phyloP scores from a whole-genome alignment of 2,888 invertebrate species.

The Pyrrhosoma nymphula region DNA sequence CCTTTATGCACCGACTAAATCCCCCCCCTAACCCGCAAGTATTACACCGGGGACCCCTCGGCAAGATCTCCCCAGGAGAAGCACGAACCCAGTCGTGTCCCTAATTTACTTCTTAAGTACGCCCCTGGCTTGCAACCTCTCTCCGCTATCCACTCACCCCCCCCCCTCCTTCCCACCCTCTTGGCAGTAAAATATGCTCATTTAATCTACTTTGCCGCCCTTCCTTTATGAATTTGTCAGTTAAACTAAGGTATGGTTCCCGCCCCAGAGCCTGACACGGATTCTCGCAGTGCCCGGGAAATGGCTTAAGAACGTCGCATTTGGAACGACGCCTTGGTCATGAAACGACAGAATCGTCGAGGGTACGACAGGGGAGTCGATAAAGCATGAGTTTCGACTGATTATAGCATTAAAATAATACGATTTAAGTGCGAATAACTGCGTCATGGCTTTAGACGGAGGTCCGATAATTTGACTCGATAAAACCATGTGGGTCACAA shows the following conservation, averaged over 20 bases:
- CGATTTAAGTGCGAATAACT: background rate
- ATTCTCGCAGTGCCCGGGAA: background rate
- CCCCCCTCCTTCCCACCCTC: background rate
- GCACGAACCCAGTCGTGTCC: background rate
- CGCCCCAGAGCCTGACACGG: background rate
- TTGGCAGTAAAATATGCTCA: conserved; percentile 22
- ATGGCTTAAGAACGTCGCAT: background rate
- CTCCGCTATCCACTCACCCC: background rate
- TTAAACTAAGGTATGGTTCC: background rate
- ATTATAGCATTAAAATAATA: background rate
- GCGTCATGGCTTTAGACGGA: background rate
- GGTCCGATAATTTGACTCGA: background rate
- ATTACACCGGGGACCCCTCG: conserved; percentile 18
- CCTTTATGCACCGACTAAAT: conserved; percentile 19
- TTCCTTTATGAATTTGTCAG: conserved; percentile 32
- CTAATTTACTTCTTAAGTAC: no score
- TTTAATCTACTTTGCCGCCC: background rate
- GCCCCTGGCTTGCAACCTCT: background rate
- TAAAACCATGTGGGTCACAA: background rate
- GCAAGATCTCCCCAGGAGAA: background rate
- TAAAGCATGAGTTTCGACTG: background rate
- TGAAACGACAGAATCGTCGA: background rate
- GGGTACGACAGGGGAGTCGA: background rate
- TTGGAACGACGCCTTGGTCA: background rate
- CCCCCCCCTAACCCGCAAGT: conserved; percentile 30